Evolutionary conservation across 2,113 vertebrate species (phyloP), one percentile per base, ranked within the genome.

Genomic region (Jaculus jaculus): DNA sequence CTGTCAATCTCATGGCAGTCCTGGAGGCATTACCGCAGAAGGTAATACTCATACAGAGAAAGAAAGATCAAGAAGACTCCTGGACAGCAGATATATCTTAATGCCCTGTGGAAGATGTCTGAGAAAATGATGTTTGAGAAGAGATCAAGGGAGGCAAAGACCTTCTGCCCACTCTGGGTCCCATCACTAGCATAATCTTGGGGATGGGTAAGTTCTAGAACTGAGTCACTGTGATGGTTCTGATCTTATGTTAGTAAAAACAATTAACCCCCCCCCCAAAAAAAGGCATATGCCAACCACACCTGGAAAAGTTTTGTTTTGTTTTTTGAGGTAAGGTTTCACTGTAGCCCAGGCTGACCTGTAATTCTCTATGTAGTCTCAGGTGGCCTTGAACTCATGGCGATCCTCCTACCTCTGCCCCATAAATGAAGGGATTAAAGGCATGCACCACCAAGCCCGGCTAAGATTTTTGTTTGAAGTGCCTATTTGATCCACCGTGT

Each of bases 231-330:
- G 32, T 66, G 61, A 39, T 2, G n/a, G 39, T 92, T 92, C 91
- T 88, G 51, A 94, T 94, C 66, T 93, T 79, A 80, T 1, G 0
- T 91, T 84, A 86, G 54, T 60, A 87, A 74, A 86, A 90, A 83
- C 13, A 84, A 58, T 84, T 63, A 86, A 89, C n/a, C n/a, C n/a
- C n/a, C n/a, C n/a, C n/a, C n/a, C n/a, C n/a, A n/a, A n/a, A n/a
- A n/a, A 47, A 47, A 47, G 8, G 42, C 42, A 47, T 47, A 47
- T 47, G 42, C 42, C 42, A 47, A 47, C 42, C 42, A 47, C 8
- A 47, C 42, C 42, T 47, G 42, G 5, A 47, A 47, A 47, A 8
- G 8, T 47, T 47, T 47, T 47, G 42, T 47, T 47, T 47, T 47
- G 42, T 54, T 54, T 54, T 16, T 54, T 16, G 15, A 54, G 54